Percentiles rank a stretch among this genome's conserved stretches.
Conservation (phyloP, 2,797 vertebrate species). For the Otolemur crassicaudatus region DNA sequence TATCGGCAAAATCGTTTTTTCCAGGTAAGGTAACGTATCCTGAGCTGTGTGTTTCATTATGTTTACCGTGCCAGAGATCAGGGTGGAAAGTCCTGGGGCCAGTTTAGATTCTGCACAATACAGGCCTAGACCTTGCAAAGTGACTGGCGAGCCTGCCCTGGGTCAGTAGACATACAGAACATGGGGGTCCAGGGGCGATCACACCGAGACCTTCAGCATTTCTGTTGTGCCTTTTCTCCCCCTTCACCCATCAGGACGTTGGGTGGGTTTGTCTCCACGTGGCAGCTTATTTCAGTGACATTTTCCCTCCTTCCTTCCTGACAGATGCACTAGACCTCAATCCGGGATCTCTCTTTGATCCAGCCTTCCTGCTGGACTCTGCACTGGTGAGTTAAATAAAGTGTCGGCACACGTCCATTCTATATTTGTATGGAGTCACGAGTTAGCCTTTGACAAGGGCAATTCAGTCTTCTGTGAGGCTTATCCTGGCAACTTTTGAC, state of each 20-base stretch:
- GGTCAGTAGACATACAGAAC: neutral
- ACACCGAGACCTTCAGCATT: neutral
- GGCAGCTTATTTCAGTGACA: neutral
- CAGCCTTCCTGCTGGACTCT: neutral
- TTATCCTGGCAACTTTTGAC: neutral
- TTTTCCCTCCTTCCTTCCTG: neutral
- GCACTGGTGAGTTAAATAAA: neutral
- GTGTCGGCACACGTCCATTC: neutral
- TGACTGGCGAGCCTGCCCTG: neutral
- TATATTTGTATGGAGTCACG: neutral
- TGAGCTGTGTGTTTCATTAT: neutral
- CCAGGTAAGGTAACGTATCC: neutral
- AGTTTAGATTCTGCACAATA: neutral
- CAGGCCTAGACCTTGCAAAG: neutral
- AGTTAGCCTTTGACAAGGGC: constrained; percentile 12
- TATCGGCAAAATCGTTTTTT: neutral
- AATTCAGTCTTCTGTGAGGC: neutral
- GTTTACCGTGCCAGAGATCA: neutral
- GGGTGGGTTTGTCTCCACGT: neutral
- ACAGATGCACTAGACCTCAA: neutral
- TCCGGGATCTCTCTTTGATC: neutral
- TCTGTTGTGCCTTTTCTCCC: neutral
- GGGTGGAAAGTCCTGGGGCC: accelerated
- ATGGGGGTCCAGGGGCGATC: neutral
- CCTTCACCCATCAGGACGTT: neutral